phyloP scores from a whole-genome alignment of 1,140 invertebrate species.

The Zaprionus taronus region DNA sequence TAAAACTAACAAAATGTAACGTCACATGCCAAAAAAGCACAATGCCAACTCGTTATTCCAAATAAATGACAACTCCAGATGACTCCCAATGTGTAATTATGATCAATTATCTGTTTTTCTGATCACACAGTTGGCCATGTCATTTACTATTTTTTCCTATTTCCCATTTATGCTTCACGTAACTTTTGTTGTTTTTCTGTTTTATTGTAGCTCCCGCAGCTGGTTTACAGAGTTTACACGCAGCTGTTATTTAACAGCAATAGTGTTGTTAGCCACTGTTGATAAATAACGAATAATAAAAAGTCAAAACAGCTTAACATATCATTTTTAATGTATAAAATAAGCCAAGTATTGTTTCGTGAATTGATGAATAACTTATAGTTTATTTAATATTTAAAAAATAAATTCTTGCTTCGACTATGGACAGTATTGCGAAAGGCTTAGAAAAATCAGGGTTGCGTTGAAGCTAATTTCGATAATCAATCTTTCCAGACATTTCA shows the following conservation, averaged over 20 bases:
- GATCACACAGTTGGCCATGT: constrained; percentile 35
- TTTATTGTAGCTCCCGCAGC: constrained; percentile 35
- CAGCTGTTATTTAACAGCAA: constrained; percentile 34
- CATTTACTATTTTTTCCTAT: constrained; percentile 58
- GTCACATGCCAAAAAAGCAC: constrained; percentile 43
- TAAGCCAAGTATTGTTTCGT: not conserved
- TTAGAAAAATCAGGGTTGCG: constrained; percentile 9
- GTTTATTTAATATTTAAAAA: not conserved
- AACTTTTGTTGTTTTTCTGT: constrained; percentile 68
- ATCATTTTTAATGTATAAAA: not conserved
- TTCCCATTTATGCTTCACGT: constrained; percentile 79
- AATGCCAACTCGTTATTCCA: constrained; percentile 17
- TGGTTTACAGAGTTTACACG: constrained; percentile 16
- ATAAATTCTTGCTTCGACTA: not conserved
- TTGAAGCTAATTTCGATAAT: constrained; percentile 7
- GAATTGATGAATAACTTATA: not conserved
- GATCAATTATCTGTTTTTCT: constrained; percentile 37
- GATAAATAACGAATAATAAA: not conserved
- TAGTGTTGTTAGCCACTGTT: not conserved
- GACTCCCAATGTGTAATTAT: constrained; percentile 9
- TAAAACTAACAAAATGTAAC: constrained; percentile 17
- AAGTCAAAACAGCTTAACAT: not conserved
- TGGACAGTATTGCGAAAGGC: not conserved
- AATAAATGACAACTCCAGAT: constrained; percentile 23
- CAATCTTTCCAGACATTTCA: not conserved